Conservation (phyloP, 2,797 vertebrate species). For the Manis javanica region DNA sequence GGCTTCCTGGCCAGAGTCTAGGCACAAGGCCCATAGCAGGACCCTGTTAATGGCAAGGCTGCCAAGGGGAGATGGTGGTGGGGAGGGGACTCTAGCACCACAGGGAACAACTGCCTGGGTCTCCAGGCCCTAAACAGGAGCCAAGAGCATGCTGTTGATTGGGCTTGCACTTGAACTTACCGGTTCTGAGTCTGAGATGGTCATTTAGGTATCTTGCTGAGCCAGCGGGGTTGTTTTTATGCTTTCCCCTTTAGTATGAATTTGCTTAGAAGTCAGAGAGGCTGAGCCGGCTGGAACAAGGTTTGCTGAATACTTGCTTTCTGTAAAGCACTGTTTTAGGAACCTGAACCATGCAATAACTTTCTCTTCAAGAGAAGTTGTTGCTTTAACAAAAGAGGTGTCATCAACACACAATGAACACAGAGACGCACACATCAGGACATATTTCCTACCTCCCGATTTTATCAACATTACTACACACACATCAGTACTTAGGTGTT, state of each 20-base stretch:
- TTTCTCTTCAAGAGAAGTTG: not conserved
- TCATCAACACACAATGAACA: not conserved
- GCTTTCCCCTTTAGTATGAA: not conserved
- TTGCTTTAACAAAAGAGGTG: not conserved
- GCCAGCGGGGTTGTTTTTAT: not conserved
- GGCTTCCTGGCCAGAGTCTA: not conserved
- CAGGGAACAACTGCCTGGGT: not conserved
- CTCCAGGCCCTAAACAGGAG: not conserved
- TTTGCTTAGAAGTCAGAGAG: not conserved
- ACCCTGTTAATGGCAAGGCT: not conserved
- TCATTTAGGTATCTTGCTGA: not conserved
- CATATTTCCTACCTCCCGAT: not conserved
- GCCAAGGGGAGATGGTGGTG: not conserved
- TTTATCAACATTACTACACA: not conserved
- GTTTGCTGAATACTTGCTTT: not conserved
- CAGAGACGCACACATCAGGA: not conserved
- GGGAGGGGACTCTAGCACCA: not conserved
- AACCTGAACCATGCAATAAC: not conserved
- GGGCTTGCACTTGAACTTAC: not conserved
- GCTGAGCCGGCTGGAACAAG: not conserved
- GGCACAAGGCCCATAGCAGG: not conserved
- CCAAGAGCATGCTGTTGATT: not conserved
- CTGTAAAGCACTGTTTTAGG: not conserved
- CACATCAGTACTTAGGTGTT: not conserved
- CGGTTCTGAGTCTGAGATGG: not conserved